Evolutionary conservation across 1,140 invertebrate species (phyloP).

Genomic region (Drosophila novamexicana): DNA sequence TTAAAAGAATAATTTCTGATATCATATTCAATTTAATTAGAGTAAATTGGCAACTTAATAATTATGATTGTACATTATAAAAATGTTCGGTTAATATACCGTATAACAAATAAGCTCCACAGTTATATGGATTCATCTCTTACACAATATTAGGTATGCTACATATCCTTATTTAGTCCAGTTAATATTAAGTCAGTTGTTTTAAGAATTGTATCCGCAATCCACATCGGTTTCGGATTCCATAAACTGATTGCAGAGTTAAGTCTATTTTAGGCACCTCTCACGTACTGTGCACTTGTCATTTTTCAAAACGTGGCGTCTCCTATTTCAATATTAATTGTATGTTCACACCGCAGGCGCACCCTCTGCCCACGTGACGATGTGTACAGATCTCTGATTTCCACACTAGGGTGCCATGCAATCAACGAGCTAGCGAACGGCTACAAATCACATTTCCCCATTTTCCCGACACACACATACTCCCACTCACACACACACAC

Average conservation of each 20-base stretch:
- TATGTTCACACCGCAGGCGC: conserved; percentile 29
- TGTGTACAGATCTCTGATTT: conserved; percentile 12
- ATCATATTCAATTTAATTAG: too few relatives aligned
- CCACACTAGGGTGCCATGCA: conserved; percentile 3
- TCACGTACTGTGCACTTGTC: neutral
- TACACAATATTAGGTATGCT: too few relatives aligned
- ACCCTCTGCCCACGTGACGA: neutral
- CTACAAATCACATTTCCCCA: conserved; percentile 70
- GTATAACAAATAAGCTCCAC: too few relatives aligned
- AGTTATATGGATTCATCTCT: too few relatives aligned
- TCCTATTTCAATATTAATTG: conserved; percentile 67
- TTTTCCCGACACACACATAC: conserved; percentile 14
- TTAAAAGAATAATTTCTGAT: too few relatives aligned
- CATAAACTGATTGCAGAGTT: neutral
- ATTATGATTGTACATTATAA: too few relatives aligned
- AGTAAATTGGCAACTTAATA: too few relatives aligned
- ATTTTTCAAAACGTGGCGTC: conserved; percentile 14
- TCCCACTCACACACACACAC: conserved; percentile 27
- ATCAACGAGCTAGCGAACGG: conserved; percentile 19
- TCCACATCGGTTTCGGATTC: neutral
- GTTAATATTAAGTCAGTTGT: too few relatives aligned
- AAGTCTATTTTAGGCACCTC: neutral
- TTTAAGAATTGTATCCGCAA: neutral
- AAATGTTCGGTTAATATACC: too few relatives aligned
- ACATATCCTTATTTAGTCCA: too few relatives aligned